Evolutionary conservation across 2,113 vertebrate genomes (phyloP), one percentile per base, ranked within the genome.

Genomic region (Peucedramus taeniatus): DNA sequence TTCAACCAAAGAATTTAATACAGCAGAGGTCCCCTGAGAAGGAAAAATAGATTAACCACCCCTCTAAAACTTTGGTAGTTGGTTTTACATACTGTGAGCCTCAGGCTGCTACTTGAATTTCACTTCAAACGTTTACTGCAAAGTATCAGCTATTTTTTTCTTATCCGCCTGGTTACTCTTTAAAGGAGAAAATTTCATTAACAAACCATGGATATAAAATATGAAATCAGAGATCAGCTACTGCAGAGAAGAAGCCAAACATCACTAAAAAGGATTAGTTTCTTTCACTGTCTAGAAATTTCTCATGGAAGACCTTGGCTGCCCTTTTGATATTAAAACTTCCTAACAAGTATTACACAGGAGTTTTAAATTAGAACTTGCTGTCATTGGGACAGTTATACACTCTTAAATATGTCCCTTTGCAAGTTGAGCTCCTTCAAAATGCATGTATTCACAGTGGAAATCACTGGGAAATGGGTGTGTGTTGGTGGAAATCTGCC

Each of bases 311-410:
- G 97, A 98, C 98, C 98, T 98, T 98, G 97, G 97, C 98, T 98
- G 98, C 97, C 98, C 97, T 98, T 97, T 97, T 97, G 96, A 97
- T 98, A 98, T 98, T 98, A 98, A 98, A 98, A 98, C 97, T 97
- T 98, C 97, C 98, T 98, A 98, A 98, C 97, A 98, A 98, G 97
- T 98, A 98, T 97, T 98, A 97, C 97, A 98, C 95, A 97, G 97
- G 95, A 97, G 96, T 98, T 98, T 98, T 98, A 98, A 98, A 98
- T 98, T 98, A 98, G 97, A 98, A 96, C 97, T 97, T 82, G 96
- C 98, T 98, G 98, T 98, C 98, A 98, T 91, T 53, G 77, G 96
- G 98, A 98, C 97, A 97, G 98, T 98, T 98, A 97, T 98, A 98
- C 97, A 98, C 96, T 96, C 87, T 98, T 97, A 97, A 98, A 98